Percentiles rank a stretch among this genome's conserved stretches.
phyloP scores from a whole-genome alignment of 2,797 vertebrate genomes.

The Poecilia wingei region DNA sequence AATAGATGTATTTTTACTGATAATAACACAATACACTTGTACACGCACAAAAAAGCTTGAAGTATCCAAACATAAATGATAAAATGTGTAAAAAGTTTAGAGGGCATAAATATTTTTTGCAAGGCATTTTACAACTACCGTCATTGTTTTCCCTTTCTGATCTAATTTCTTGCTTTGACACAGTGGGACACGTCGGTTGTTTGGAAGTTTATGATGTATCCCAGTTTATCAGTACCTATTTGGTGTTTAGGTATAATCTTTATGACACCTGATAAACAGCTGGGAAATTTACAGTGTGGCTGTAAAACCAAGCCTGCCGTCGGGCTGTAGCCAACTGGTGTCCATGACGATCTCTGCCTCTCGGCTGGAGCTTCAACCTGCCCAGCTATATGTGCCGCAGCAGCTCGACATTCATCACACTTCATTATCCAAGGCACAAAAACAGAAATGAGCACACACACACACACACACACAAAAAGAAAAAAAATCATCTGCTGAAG shows the following conservation, averaged over 20 bases:
- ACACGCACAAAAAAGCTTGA: neutral
- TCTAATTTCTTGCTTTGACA: constrained; percentile 40
- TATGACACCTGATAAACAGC: constrained; percentile 62
- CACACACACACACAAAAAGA: no score
- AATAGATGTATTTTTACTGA: neutral
- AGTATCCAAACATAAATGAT: neutral
- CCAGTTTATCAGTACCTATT: constrained; percentile 65
- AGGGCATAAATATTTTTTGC: neutral
- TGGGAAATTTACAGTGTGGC: constrained; percentile 53
- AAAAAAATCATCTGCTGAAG: neutral
- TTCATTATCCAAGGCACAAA: constrained; percentile 39
- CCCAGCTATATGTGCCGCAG: constrained; percentile 41
- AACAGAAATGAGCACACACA: neutral
- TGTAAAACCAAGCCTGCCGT: constrained; percentile 49
- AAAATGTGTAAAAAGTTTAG: neutral
- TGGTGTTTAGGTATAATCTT: constrained; percentile 67
- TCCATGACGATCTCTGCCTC: constrained; percentile 15
- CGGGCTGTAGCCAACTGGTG: constrained; percentile 37
- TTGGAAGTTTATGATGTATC: constrained; percentile 59
- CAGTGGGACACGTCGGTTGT: constrained; percentile 52
- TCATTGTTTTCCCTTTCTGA: constrained; percentile 20
- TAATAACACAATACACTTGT: neutral
- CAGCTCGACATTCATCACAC: constrained; percentile 28
- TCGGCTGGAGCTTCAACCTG: constrained; percentile 29
- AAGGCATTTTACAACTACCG: neutral